A percentile compares a stretch with the other conserved stretches of the same genome.
Evolutionary conservation across 2,113 vertebrate species (phyloP).

Genomic region (Tonatia bakeri): DNA sequence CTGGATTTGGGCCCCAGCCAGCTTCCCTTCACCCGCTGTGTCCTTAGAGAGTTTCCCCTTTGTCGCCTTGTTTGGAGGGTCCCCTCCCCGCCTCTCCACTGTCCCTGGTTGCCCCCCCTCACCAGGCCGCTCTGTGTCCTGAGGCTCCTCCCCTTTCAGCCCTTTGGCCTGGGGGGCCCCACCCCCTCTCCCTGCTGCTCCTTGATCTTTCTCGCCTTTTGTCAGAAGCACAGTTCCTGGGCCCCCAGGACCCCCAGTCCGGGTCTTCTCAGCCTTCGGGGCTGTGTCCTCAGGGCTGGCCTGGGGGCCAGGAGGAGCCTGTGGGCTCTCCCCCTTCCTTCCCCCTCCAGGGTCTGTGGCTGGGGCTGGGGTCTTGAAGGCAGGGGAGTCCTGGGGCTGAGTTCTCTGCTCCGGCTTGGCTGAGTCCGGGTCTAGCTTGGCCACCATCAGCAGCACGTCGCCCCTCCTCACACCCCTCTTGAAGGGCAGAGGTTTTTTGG

Average conservation of each 20-base stretch:
- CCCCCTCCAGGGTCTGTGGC: constrained; percentile 27
- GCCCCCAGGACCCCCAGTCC: not conserved
- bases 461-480: not conserved
- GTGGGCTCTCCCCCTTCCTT: fast-evolving
- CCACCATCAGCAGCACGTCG: constrained; percentile 33
- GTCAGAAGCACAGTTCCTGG: not conserved
- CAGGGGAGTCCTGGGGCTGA: fast-evolving
- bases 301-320: not conserved
- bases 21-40: not conserved
- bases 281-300: not conserved
- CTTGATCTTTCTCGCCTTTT: constrained; percentile 1
- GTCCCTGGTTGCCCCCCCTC: not conserved
- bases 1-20: not conserved
- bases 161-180: constrained; percentile 20
- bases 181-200: not conserved
- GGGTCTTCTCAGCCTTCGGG: not conserved
- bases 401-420: constrained; percentile 11
- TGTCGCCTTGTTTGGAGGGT: not conserved
- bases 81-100: not conserved
- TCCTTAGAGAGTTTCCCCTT: not conserved
- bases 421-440: constrained; percentile 16
- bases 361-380: not conserved
- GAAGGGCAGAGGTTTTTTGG: not conserved
- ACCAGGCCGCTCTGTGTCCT: constrained; percentile 52
- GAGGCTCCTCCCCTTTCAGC: not conserved